Conservation (phyloP, 2,888 invertebrate genomes). For the Eledone cirrhosa region DNA sequence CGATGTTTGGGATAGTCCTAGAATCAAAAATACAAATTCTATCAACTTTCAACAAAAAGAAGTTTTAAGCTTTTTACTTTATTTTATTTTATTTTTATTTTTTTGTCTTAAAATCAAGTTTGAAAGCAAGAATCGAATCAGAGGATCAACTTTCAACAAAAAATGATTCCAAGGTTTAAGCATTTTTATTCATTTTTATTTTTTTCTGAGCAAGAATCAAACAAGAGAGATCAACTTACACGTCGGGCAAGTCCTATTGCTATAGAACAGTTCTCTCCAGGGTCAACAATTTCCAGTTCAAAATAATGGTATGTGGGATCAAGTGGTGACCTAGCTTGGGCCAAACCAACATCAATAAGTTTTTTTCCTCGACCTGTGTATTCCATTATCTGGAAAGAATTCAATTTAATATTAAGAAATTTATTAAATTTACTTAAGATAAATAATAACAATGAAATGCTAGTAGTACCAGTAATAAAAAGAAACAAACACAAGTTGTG, state of each 20-base stretch:
- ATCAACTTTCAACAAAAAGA: background rate
- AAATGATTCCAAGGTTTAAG: background rate
- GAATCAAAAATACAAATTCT: background rate
- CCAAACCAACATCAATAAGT: conserved; percentile 70
- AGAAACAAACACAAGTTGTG: too few relatives aligned
- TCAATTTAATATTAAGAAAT: too few relatives aligned
- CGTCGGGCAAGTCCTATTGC: conserved; percentile 71
- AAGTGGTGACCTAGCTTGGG: conserved; percentile 69
- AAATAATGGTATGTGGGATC: conserved; percentile 71
- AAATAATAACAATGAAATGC: too few relatives aligned
- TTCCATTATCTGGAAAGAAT: conserved; percentile 66
- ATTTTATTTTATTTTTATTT: too few relatives aligned
- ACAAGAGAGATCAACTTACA: conserved; percentile 58
- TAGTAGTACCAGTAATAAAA: too few relatives aligned
- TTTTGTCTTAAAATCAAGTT: too few relatives aligned
- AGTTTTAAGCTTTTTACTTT: background rate
- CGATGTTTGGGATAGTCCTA: conserved; percentile 70
- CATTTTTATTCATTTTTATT: too few relatives aligned
- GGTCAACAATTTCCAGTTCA: conserved; percentile 71
- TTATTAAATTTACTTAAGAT: too few relatives aligned
- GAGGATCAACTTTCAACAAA: background rate
- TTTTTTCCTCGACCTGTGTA: conserved; percentile 70
- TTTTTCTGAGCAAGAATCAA: too few relatives aligned
- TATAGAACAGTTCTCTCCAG: conserved; percentile 71
- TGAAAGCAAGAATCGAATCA: too few relatives aligned